phyloP scores from a whole-genome alignment of 2,113 vertebrate genomes.

The Oxyura jamaicensis region DNA sequence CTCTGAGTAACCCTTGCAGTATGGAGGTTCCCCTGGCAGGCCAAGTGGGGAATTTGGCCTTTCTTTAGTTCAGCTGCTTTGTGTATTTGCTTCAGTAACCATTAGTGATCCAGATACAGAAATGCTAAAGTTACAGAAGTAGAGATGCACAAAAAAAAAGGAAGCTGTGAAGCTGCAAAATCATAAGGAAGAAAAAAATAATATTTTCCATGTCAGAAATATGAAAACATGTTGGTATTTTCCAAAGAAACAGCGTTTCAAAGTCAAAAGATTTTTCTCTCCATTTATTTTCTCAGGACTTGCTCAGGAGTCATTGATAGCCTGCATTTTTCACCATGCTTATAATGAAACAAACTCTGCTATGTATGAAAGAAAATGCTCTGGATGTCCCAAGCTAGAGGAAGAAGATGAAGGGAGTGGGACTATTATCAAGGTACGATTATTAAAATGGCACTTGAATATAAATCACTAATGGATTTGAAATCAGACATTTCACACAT shows the following conservation, averaged over 20 bases:
- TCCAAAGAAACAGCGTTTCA: background rate
- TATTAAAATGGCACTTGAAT: background rate
- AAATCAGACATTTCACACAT: background rate
- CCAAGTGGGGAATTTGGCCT: background rate
- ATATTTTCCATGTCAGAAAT: background rate
- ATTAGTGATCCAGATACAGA: background rate
- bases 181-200: background rate
- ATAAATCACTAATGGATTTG: background rate
- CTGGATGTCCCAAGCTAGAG: background rate
- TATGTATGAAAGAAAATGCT: background rate
- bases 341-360: background rate
- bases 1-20: constrained; percentile 29
- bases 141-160: background rate
- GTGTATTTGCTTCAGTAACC: background rate
- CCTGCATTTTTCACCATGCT: background rate
- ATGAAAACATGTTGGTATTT: background rate
- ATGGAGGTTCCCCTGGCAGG: constrained; percentile 6
- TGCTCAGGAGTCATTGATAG: background rate
- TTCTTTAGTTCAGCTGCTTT: background rate
- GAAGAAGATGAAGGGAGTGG: background rate
- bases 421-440: background rate
- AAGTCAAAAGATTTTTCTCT: background rate
- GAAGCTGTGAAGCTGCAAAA: background rate
- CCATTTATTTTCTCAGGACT: background rate
- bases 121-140: background rate